These are phyloP conservation scores for Yoshiicerus persimilis DNA, from an alignment of 1,140 invertebrate genomes.

Conservation along the genomic window DNA sequence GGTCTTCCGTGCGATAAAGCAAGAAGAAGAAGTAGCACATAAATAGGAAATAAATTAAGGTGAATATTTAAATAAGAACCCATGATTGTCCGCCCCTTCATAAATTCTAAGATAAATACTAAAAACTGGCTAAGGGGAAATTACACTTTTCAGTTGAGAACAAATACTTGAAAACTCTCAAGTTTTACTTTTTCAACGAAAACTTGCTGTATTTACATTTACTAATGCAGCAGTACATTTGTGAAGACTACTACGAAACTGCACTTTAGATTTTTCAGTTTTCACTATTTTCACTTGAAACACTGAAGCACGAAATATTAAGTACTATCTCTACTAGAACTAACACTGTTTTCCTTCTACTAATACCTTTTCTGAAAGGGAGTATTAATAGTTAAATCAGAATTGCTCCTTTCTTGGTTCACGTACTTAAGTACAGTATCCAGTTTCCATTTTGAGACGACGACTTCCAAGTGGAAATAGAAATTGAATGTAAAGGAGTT, in stretches of 20 bases:
- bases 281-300: not conserved
- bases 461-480: not conserved
- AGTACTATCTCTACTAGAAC: no score
- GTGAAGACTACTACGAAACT: not conserved
- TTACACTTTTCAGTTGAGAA: not conserved
- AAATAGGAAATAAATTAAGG: conserved; percentile 36
- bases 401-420: not conserved
- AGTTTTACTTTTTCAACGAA: not conserved
- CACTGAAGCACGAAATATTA: not conserved
- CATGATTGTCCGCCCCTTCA: conserved; percentile 27
- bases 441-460: not conserved
- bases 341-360: no score
- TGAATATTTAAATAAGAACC: conserved; percentile 32
- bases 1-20: conserved; percentile 35
- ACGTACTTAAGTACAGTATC: not conserved
- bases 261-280: not conserved
- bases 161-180: not conserved
- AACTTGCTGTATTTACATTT: not conserved
- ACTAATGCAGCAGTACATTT: not conserved
- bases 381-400: no score
- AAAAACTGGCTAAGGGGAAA: not conserved
- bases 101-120: not conserved
- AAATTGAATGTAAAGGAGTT: not conserved
- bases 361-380: no score
- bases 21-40: conserved; percentile 37